Percentiles rank a stretch among this genome's conserved stretches.
Evolutionary conservation across 1,140 invertebrate genomes (phyloP).

Genomic region (Oryctes rhinoceros): DNA sequence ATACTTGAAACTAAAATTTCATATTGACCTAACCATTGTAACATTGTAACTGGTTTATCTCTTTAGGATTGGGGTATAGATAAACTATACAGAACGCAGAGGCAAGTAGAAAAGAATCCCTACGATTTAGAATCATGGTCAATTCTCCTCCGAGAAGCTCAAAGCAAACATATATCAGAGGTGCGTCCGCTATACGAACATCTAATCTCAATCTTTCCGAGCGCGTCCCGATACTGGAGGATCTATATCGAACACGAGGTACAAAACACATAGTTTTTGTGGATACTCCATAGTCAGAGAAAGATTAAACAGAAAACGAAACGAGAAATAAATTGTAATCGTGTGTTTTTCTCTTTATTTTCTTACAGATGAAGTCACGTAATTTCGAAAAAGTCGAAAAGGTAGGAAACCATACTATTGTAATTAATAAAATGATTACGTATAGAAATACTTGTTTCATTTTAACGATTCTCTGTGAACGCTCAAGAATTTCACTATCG

Average conservation of each 20-base stretch:
- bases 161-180: slow-evolving; percentile 90
- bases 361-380: slow-evolving; percentile 88
- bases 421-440: slow-evolving; percentile 35
- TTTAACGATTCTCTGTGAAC: slow-evolving; percentile 19
- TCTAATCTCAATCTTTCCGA: slow-evolving; percentile 92
- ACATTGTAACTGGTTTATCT: slow-evolving; percentile 5
- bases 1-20: not conserved
- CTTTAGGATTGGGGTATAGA: slow-evolving; percentile 86
- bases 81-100: slow-evolving; percentile 79
- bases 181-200: slow-evolving; percentile 93
- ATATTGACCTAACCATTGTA: not conserved
- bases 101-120: slow-evolving; percentile 82
- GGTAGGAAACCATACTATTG: slow-evolving; percentile 70
- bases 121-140: slow-evolving; percentile 98
- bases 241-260: slow-evolving; percentile 99
- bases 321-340: no score
- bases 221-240: slow-evolving; percentile 97
- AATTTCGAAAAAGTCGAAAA: slow-evolving; percentile 98
- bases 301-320: not conserved
- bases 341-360: slow-evolving; percentile 44
- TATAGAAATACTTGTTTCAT: slow-evolving; percentile 40
- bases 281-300: not conserved
- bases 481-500: not conserved
- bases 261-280: slow-evolving; percentile 43
- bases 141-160: slow-evolving; percentile 89